Conservation (phyloP, 1,140 invertebrate genomes). For the Atta cephalotes region DNA sequence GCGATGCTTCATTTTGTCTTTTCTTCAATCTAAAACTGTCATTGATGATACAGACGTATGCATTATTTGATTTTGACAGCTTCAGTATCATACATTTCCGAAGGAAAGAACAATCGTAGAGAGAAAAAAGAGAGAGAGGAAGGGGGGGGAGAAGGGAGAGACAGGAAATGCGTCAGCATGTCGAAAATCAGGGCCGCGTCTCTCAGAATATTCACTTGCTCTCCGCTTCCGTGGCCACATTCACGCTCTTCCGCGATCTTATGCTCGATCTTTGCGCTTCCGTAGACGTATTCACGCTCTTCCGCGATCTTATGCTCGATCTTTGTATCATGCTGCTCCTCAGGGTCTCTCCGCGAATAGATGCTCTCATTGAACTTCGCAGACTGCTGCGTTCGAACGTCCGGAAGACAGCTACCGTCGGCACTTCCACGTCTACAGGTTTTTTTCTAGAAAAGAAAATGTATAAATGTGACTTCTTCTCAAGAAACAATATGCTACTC, state of each 20-base stretch:
- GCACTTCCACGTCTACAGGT: conserved; percentile 72
- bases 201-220: conserved; percentile 43
- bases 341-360: conserved; percentile 88
- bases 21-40: neutral
- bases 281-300: conserved; percentile 57
- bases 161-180: neutral
- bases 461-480: neutral
- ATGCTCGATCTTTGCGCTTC: conserved; percentile 81
- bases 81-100: conserved; percentile 12
- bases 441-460: conserved; percentile 73
- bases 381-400: conserved; percentile 81
- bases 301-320: conserved; percentile 80
- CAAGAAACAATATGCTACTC: neutral
- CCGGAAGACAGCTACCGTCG: conserved; percentile 77
- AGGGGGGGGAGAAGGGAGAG: neutral
- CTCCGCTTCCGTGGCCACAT: conserved; percentile 69
- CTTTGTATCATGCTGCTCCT: conserved; percentile 89
- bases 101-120: neutral
- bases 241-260: conserved; percentile 74
- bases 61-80: conserved; percentile 42
- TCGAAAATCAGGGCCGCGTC: neutral
- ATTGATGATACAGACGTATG: neutral
- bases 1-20: neutral
- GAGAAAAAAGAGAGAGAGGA: neutral
- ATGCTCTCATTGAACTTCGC: conserved; percentile 87